Conservation (phyloP, 2,797 vertebrate species). For the Hemitrygon akajei region DNA sequence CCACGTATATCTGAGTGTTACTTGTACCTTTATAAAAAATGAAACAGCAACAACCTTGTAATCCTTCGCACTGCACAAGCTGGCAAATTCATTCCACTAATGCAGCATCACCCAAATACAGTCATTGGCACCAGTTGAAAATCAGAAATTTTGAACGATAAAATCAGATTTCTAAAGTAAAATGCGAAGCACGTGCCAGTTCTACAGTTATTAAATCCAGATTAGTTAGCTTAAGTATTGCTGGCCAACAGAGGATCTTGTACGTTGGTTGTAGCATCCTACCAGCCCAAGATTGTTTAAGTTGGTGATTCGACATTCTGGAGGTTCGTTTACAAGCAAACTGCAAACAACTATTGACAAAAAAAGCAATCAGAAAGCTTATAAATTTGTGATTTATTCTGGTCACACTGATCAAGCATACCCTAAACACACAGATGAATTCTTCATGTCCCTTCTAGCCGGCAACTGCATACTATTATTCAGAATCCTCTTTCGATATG, state of each 20-base stretch:
- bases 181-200: not conserved
- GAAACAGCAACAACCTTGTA: not conserved
- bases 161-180: not conserved
- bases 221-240: not conserved
- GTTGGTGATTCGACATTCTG: not conserved
- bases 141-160: not conserved
- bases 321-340: not conserved
- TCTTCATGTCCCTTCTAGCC: not conserved
- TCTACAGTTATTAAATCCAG: not conserved
- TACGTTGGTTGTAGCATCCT: not conserved
- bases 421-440: not conserved
- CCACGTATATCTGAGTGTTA: not conserved
- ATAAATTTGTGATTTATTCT: not conserved
- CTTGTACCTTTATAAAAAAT: slow-evolving; percentile 24
- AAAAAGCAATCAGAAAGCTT: not conserved
- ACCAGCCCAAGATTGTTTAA: not conserved
- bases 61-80: not conserved
- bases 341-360: not conserved
- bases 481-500: not conserved
- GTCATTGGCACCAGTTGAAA: not conserved
- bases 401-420: not conserved
- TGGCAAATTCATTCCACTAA: not conserved
- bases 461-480: not conserved
- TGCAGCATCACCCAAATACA: not conserved
- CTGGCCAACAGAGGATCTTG: not conserved